Evolutionary conservation across 2,797 vertebrate genomes (phyloP).

Genomic region (Crax fasciolata): DNA sequence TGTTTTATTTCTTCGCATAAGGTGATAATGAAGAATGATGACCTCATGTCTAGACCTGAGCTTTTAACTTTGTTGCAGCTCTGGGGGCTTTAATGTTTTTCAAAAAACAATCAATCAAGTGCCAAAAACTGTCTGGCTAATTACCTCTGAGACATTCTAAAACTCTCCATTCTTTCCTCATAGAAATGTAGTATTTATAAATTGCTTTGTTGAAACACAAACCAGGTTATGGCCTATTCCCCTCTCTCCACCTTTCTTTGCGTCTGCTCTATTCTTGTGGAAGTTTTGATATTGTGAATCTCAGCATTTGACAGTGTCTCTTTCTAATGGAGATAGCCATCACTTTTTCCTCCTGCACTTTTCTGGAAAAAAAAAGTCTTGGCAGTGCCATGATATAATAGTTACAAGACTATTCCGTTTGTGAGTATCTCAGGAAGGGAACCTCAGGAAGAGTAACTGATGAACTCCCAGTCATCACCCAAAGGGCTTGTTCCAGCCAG

Average conservation of each 20-base stretch:
- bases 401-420: neutral
- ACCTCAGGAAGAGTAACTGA: neutral
- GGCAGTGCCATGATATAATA: neutral
- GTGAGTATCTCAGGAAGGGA: neutral
- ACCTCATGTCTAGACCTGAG: slow-evolving; percentile 79
- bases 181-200: slow-evolving; percentile 62
- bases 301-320: neutral
- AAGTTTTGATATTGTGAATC: slow-evolving; percentile 33
- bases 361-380: neutral
- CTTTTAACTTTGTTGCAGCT: slow-evolving; percentile 78
- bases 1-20: slow-evolving; percentile 63
- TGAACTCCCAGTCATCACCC: neutral
- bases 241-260: slow-evolving; percentile 1
- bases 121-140: slow-evolving; percentile 62
- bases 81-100: slow-evolving; percentile 67
- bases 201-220: slow-evolving; percentile 34
- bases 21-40: slow-evolving; percentile 78
- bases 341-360: neutral
- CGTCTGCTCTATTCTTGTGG: neutral
- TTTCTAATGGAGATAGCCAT: neutral
- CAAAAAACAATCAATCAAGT: slow-evolving; percentile 74
- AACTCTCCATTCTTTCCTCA: slow-evolving; percentile 44
- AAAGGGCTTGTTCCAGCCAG: neutral
- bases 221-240: slow-evolving; percentile 21
- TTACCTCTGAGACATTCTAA: slow-evolving; percentile 65